Evolutionary conservation across 2,888 invertebrate genomes (phyloP), one percentile per base, ranked within the genome.

Genomic region (Spodoptera littoralis): DNA sequence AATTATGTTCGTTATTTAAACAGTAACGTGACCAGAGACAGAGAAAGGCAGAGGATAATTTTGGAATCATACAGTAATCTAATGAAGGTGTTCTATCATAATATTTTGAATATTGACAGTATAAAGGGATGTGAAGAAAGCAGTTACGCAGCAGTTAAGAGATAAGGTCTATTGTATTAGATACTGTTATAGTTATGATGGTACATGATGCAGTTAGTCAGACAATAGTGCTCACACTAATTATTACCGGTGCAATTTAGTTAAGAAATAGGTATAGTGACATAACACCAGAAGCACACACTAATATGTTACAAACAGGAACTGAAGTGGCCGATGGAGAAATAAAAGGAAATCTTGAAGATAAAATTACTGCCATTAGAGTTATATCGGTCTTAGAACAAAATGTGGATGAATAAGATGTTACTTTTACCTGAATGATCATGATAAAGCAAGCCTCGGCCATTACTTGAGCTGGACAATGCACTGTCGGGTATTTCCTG

Each of bases 401-500:
- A 27, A 27, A n/a, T 11, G n/a, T 27, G 4, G 4, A 42, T 24
- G 43, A 3, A 45, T 18, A 18, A 18, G 18, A 18, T 45, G 22
- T 45, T 41, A 8, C 11, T 18, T 27, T 1, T 75, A 74, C 68
- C 91, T 80, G 84, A 76, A 61, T 89, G 87, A 13, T 89, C 89
- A 65, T 90, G 87, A 69, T 90, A 90, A 44, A 88, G 73, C 51
- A 91, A 81, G 3, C 91, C 93, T 66, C 91, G 85, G 44, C 89
- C 86, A 69, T 92, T 83, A 66, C 86, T 90, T 2, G 92, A 88
- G 65, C 90, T 84, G 45, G 93, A 91, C 54, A 90, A 65, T 6
- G 79, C 83, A 70, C 83, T 93, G 76, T 94, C 94, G 5, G 89
- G 82, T 58, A 87, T 76, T 69, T 92, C 91, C 93, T 94, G 87